Evolutionary conservation across 2,888 invertebrate genomes (phyloP), one percentile per base, ranked within the genome.

Genomic region (Ormyrus rosae): DNA sequence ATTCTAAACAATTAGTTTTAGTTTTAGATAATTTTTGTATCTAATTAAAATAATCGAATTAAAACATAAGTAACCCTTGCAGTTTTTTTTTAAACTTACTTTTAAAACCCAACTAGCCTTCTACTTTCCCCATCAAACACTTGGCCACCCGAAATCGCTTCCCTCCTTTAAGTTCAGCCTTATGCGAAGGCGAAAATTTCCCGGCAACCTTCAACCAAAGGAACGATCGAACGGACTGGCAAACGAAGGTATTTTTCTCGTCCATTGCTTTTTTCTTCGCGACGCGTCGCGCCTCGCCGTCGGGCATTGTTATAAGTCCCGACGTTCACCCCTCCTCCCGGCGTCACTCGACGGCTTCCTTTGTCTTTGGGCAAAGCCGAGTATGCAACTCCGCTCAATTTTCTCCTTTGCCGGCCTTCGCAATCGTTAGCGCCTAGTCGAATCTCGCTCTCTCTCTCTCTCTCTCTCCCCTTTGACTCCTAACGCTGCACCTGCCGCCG

Each of bases 201-300:
- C 2, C n/a, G 50, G 13, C n/a, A 13, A 64, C 13, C 6, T 48
- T 48, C 46, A 6, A 48, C 48, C 46, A 63, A 50, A 64, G 13
- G 6, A 34, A 4, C 34, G 34, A 34, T 34, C 34, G 34, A 4
- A 34, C 34, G 34, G 34, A 64, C 19, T 34, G 13, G 48, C 13
- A 72, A 72, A 63, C 63, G 63, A 72, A 63, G 72, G 63, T 34
- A 72, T 51, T 63, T 72, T 72, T 51, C 19, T 11, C 53, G 6
- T 53, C n/a, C 6, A 72, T 72, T 63, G 61, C 13, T 13, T 63
- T 48, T 8, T 10, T 34, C 34, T 34, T 4, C 53, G 5, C 50
- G 7, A 9, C 11, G 6, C 13, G 19, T 13, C 45, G 10, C 48
- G n/a, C 50, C n/a, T 13, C 6, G 13, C 3, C 65, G 65, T 63